Evolutionary conservation across 1,140 invertebrate species (phyloP), one percentile per base, ranked within the genome.

Genomic region (Drosophila pachea): DNA sequence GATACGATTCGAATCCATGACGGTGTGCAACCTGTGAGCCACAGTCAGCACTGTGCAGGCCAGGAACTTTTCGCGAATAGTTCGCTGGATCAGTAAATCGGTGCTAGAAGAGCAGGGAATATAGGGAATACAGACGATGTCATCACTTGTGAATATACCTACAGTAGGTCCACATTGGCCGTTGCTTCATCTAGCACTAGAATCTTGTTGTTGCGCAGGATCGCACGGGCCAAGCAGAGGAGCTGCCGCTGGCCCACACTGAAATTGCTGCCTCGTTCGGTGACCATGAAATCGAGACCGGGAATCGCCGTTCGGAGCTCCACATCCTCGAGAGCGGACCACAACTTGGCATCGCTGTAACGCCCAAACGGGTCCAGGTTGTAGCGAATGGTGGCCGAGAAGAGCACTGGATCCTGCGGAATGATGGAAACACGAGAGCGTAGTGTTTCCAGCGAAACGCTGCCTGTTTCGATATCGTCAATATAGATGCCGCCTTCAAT

Each of bases 181-280:
- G 94, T 94, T 8, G 93, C 93, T 89, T 95, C 94, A 73, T 94
- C 94, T 50, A 94, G 89, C 12, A 94, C 91, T 0, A 94, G 78
- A 32, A 95, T 91, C 76, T 93, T 94, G 82, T 95, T 95, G 32
- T 94, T 94, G 7, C 93, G 90, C 1, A 97, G 87, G 38, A 97
- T 92, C 0, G 95, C 95, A 64, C 96, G 90, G 0, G 95, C 95
- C 54, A 98, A 89, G 74, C 97, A 97, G 31, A 98, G 90, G 0
- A 98, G 88, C 73, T 98, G 97, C 52, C 95, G 91, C 88, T 97
- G 95, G 0, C 96, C 96, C 16, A 95, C 94, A 72, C 95, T 96
- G 62, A 97, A 94, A 82, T 97, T 97, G 7, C 91, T 89, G 1
- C 95, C 96, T 16, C 94, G 92, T 84, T 94, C 93, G 0, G 92